Conservation (phyloP, 2,797 vertebrate genomes). For the Nasua narica region DNA sequence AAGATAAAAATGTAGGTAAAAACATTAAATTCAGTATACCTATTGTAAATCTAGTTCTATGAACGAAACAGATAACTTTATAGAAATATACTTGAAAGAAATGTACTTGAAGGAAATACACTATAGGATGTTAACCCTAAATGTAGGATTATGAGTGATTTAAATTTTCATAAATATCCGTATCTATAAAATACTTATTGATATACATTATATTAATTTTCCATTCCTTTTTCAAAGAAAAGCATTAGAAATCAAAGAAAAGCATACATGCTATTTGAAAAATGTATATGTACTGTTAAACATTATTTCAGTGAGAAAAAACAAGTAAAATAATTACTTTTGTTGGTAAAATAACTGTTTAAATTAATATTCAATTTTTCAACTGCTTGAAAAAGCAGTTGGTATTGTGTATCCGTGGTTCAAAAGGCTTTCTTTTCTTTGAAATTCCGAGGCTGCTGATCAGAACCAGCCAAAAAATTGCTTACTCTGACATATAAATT, state of each 20-base stretch:
- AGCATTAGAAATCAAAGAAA: slow-evolving; percentile 7
- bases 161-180: neutral
- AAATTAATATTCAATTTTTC: slow-evolving; percentile 20
- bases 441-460: slow-evolving; percentile 14
- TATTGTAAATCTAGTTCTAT: slow-evolving; percentile 19
- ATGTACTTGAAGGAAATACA: neutral
- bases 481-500: neutral
- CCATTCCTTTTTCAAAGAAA: neutral
- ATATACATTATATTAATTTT: neutral
- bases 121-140: neutral
- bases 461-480: neutral
- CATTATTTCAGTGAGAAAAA: neutral
- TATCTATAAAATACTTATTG: neutral
- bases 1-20: neutral
- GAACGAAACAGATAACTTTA: neutral
- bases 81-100: neutral
- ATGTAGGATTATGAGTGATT: neutral
- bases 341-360: neutral
- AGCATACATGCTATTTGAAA: neutral
- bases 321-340: slow-evolving; percentile 27
- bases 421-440: neutral
- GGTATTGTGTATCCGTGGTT: neutral
- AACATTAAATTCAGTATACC: neutral
- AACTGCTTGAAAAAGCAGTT: neutral
- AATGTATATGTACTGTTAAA: neutral